These are phyloP conservation scores for Tetrapedia diversipes DNA, from an alignment of 2,888 invertebrate genomes.

Conservation along the genomic window DNA sequence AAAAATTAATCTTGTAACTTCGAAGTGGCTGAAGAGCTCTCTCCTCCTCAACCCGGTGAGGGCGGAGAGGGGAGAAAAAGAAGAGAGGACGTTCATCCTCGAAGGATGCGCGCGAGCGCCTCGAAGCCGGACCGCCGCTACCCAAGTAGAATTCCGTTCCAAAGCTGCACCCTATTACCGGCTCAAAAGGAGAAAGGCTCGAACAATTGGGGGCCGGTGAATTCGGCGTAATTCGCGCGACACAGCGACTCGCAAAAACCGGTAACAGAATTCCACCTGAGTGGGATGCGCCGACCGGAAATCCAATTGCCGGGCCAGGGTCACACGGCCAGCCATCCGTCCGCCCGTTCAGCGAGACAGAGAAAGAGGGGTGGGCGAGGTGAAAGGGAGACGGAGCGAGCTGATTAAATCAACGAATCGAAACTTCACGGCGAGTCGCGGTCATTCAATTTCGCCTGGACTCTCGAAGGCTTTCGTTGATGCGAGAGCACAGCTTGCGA, in stretches of 20 bases:
- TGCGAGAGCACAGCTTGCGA: slow-evolving; percentile 33
- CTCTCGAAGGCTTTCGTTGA: slow-evolving; percentile 55
- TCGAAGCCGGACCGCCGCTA: background rate
- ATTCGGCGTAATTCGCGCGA: slow-evolving; percentile 18
- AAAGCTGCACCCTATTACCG: no score
- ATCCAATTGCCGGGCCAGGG: slow-evolving; percentile 57
- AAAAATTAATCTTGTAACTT: slow-evolving; percentile 22
- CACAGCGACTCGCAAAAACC: slow-evolving; percentile 32
- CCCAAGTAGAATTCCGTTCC: background rate
- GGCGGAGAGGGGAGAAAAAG: no score
- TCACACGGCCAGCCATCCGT: slow-evolving; percentile 48
- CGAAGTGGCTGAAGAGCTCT: background rate
- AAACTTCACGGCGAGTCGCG: slow-evolving; percentile 64
- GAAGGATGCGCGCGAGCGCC: background rate
- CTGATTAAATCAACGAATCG: slow-evolving; percentile 66
- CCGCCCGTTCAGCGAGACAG: background rate
- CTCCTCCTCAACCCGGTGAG: background rate
- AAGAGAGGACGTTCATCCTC: background rate
- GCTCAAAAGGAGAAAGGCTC: background rate
- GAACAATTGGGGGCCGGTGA: slow-evolving; percentile 4
- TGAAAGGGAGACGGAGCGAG: slow-evolving; percentile 13
- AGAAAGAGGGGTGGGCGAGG: slow-evolving; percentile 7
- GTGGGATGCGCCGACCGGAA: slow-evolving; percentile 31
- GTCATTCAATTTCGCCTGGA: slow-evolving; percentile 63
- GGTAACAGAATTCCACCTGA: slow-evolving; percentile 43